These are phyloP conservation scores for Moxostoma hubbsi DNA, from an alignment of 2,797 vertebrate genomes.

Conservation along the genomic window DNA sequence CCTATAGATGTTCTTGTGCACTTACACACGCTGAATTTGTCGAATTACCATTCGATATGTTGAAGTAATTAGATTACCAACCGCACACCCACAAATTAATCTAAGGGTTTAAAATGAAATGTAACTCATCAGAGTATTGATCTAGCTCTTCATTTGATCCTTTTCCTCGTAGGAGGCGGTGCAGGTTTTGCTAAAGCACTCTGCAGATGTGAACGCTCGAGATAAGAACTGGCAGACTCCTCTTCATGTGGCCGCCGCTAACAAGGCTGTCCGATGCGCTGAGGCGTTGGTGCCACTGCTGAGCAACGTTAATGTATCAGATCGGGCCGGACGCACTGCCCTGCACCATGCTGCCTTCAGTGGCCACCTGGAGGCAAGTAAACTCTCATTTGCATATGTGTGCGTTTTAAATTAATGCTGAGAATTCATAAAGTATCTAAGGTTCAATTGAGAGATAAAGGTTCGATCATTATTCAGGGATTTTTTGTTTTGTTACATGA, in stretches of 20 bases:
- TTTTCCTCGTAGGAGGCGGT: slow-evolving; percentile 85
- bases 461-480: background rate
- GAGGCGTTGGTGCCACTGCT: slow-evolving; percentile 94
- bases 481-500: background rate
- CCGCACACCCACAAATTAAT: background rate
- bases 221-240: slow-evolving; percentile 99
- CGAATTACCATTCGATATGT: background rate
- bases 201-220: slow-evolving; percentile 94
- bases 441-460: background rate
- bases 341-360: slow-evolving; percentile 97
- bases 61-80: background rate
- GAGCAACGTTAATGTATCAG: slow-evolving; percentile 96
- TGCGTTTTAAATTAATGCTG: background rate
- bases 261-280: slow-evolving; percentile 95
- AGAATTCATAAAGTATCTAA: background rate
- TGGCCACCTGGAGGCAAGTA: slow-evolving; percentile 90
- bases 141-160: background rate
- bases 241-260: slow-evolving; percentile 94
- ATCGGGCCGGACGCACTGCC: slow-evolving; percentile 93
- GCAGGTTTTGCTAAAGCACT: slow-evolving; percentile 96
- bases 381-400: slow-evolving; percentile 2
- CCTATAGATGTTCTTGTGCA: background rate
- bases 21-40: background rate
- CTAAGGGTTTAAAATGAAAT: background rate
- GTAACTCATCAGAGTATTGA: background rate